Evolutionary conservation across 2,113 vertebrate genomes (phyloP).

Genomic region (Thamnophis sirtalis): DNA sequence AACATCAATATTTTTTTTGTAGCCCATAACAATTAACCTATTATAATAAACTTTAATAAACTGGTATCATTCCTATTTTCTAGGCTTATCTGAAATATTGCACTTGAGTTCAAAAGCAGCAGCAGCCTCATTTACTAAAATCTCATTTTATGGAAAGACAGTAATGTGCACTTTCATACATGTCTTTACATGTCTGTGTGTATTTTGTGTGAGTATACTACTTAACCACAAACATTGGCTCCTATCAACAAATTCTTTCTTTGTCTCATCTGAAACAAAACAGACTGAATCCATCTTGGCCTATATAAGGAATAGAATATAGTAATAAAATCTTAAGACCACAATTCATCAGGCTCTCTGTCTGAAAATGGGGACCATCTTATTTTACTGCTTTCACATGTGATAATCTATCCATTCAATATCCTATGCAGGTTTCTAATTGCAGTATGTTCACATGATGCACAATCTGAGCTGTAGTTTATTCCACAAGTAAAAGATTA

Average conservation of each 20-base stretch:
- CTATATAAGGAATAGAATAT: neutral
- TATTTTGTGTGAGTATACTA: neutral
- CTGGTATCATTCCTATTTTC: slow-evolving; percentile 43
- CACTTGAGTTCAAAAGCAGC: slow-evolving; percentile 47
- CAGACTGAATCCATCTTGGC: neutral
- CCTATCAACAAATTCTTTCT: neutral
- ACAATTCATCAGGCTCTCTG: neutral
- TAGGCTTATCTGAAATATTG: slow-evolving; percentile 46
- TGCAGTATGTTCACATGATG: neutral
- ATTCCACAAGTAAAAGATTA: neutral
- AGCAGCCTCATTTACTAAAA: slow-evolving; percentile 44
- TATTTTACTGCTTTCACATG: neutral
- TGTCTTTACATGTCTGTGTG: neutral
- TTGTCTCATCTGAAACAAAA: neutral
- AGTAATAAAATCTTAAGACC: no score
- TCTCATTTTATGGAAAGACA: slow-evolving; percentile 27
- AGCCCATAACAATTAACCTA: slow-evolving; percentile 31
- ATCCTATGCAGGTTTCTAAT: neutral
- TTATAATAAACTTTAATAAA: slow-evolving; percentile 47
- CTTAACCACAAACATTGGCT: neutral
- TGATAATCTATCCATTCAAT: neutral
- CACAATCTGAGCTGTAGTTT: neutral
- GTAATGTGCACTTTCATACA: neutral
- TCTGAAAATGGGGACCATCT: neutral
- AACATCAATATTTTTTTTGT: slow-evolving; percentile 58